phyloP scores from a whole-genome alignment of 2,113 vertebrate species.

The Camelus bactrianus region DNA sequence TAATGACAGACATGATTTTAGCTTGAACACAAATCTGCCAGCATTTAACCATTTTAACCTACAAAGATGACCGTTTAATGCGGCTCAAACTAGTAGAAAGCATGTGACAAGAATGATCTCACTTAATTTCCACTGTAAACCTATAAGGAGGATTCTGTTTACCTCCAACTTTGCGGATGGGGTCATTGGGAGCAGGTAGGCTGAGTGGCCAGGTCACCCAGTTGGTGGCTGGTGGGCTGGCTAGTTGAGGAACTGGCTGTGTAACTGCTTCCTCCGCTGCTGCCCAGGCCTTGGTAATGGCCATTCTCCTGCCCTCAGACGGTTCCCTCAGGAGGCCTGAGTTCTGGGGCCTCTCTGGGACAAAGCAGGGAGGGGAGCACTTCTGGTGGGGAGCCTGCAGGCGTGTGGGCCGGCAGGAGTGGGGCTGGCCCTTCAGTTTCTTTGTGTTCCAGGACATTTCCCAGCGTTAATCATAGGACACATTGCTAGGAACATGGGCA shows the following conservation, averaged over 20 bases:
- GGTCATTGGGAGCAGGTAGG: neutral
- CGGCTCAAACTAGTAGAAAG: neutral
- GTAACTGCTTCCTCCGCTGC: neutral
- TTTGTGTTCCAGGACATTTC: neutral
- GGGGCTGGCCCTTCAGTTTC: neutral
- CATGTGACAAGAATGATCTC: neutral
- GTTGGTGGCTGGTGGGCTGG: neutral
- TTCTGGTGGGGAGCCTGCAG: neutral
- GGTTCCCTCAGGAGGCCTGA: rapidly evolving
- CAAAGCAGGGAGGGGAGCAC: neutral
- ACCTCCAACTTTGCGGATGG: neutral
- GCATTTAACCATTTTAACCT: neutral
- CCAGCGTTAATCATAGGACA: neutral
- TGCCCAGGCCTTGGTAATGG: neutral
- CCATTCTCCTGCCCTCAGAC: neutral
- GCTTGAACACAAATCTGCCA: neutral
- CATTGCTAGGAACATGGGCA: neutral
- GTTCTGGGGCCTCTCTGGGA: neutral
- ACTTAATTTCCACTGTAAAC: neutral
- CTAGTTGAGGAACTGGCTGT: neutral
- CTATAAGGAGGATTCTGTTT: neutral
- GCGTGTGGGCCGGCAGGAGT: neutral
- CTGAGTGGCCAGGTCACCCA: neutral
- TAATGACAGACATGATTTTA: neutral
- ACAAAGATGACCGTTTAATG: neutral